Percentiles rank a stretch among this genome's conserved stretches.
Evolutionary conservation across 1,140 invertebrate species (phyloP).

Genomic region (Tetramorium simillimum): DNA sequence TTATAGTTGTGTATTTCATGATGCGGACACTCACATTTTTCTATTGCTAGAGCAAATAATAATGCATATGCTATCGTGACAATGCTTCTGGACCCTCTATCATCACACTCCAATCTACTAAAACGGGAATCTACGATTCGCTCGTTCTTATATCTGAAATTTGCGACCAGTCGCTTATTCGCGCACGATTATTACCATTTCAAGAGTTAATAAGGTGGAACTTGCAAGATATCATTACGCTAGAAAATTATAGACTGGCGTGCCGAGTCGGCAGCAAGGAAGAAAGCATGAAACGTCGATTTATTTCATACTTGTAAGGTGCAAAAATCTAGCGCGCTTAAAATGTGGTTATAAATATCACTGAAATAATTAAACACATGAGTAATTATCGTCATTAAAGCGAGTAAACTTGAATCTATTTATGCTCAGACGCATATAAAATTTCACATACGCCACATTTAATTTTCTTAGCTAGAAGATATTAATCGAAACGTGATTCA

Average conservation of each 20-base stretch:
- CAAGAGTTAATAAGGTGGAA: conserved; percentile 18
- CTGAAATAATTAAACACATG: neutral
- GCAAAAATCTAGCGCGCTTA: neutral
- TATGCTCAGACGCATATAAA: neutral
- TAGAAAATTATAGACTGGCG: conserved; percentile 40
- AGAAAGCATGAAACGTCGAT: neutral
- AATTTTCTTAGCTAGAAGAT: neutral
- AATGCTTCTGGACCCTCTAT: conserved; percentile 44
- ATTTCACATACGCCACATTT: neutral
- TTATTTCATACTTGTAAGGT: neutral
- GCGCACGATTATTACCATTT: conserved; percentile 18
- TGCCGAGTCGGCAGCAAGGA: neutral
- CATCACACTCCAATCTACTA: neutral
- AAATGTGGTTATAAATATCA: conserved; percentile 7
- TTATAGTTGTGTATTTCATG: neutral
- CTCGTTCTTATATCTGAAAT: neutral
- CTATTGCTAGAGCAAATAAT: neutral
- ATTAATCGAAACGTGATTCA: neutral
- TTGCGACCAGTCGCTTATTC: neutral
- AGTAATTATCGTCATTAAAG: neutral
- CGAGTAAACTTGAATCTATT: neutral
- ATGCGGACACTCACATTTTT: conserved; percentile 19
- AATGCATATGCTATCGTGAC: conserved; percentile 51
- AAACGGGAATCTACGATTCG: conserved; percentile 11
- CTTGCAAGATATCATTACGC: conserved; percentile 2